Conservation (phyloP, 2,113 vertebrate species). For the Thalassoma bifasciatum region DNA sequence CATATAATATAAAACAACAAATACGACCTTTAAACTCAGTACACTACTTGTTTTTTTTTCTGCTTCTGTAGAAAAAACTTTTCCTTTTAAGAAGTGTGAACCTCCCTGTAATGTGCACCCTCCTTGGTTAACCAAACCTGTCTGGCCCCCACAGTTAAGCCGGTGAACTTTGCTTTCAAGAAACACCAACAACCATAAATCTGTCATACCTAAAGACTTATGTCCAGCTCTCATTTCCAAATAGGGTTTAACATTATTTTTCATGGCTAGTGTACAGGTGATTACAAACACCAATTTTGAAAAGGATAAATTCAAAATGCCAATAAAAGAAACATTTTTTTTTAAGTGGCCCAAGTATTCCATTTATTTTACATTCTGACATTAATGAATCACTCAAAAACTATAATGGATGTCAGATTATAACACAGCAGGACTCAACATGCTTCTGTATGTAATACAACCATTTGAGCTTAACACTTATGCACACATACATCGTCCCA, state of each 20-base stretch:
- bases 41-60: background rate
- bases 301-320: too few relatives aligned
- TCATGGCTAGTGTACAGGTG: background rate
- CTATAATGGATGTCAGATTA: background rate
- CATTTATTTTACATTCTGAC: too few relatives aligned
- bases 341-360: background rate
- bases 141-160: slow-evolving; percentile 35
- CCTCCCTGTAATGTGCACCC: background rate
- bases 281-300: background rate
- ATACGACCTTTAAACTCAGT: background rate
- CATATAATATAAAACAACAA: background rate
- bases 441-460: slow-evolving; percentile 16
- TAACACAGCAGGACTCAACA: background rate
- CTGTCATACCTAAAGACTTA: slow-evolving; percentile 44
- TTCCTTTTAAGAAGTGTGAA: background rate
- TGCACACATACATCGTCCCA: slow-evolving; percentile 23
- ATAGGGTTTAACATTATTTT: background rate
- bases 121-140: slow-evolving; percentile 9
- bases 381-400: background rate
- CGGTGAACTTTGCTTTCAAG: slow-evolving; percentile 39
- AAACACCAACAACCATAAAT: slow-evolving; percentile 60
- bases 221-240: slow-evolving; percentile 25
- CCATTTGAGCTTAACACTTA: slow-evolving; percentile 10
- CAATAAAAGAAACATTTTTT: too few relatives aligned
- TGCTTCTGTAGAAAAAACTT: background rate